Evolutionary conservation across 2,797 vertebrate genomes (phyloP).

Genomic region (Chrysocyon brachyurus): DNA sequence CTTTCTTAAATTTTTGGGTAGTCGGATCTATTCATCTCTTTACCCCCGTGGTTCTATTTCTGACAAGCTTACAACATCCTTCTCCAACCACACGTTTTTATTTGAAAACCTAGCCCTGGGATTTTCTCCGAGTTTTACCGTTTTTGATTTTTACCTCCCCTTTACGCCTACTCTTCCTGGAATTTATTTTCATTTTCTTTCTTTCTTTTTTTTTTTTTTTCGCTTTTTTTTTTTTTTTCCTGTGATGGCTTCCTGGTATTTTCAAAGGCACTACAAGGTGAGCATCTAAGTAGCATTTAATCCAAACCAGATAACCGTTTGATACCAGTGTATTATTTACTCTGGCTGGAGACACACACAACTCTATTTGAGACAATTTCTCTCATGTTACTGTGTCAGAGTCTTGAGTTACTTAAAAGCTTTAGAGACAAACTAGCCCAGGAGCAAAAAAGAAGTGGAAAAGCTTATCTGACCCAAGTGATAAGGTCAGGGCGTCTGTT

Average conservation of each 20-base stretch:
- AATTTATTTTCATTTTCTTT: background rate
- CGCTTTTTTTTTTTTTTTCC: no score
- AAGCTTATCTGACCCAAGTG: no score
- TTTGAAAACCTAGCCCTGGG: fast-evolving
- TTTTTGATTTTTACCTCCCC: background rate
- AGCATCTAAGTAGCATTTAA: background rate
- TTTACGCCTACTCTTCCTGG: background rate
- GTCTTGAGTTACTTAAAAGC: background rate
- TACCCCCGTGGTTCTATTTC: no score
- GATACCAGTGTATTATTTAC: background rate
- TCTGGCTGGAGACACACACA: background rate
- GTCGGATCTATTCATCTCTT: background rate
- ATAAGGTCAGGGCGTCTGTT: background rate
- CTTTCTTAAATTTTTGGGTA: background rate
- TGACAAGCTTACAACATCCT: background rate
- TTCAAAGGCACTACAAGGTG: no score
- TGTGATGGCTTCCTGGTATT: fast-evolving
- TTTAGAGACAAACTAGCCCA: no score
- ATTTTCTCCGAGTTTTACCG: background rate
- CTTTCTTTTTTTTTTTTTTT: no score
- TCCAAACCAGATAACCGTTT: background rate
- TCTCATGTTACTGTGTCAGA: background rate
- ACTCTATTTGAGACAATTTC: background rate
- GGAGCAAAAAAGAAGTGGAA: background rate
- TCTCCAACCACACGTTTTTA: fast-evolving